Base-by-base conservation (phyloP, 1,140 invertebrate genomes). In the Drosophila nasuta region DNA sequence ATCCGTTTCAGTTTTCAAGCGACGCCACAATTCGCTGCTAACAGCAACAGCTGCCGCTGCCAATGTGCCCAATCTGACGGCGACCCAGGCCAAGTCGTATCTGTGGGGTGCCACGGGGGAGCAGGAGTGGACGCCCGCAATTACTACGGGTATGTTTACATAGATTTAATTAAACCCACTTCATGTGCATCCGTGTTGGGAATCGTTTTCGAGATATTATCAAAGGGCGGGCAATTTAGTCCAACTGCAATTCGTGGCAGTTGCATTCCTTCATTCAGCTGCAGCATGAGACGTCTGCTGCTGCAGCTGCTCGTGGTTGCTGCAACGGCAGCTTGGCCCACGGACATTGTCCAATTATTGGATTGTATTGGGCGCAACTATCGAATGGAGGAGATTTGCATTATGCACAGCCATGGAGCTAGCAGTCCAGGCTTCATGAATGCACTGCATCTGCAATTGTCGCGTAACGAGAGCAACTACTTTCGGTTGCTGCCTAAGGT, bases 101-200 rank as follows among this genome's bases (percentile, higher is more conserved):
- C 93, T 98, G 6, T 98, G 97, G 97, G 97, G 97, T 51, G 97
- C 97, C 2, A 98, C 97, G 4, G 97, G 97, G 15, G 97, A 98
- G 93, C 97, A 98, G 92, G 97, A 98, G 91, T 98, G 97, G 97
- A 98, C 97, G 5, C 97, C 97, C n/a, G 97, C 97, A 17, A 94
- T 98, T 33, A 98, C 97, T 3, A 98, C 97, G 93, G 97, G 97
- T 97, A 92, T 93, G 91, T 93, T 76, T 70, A 33, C 43, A 43
- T n/a, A 48, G 20, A 11, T 58, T 49, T 35, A n/a, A 30, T 46
- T 56, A 46, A 33, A 30, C 3, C 46, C 17, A 38, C 35, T 10
- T 74, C 60, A 67, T 73, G 45, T 5, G 45, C 38, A 45, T 56
- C 60, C 59, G 25, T 52, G 13, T 48, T 48, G 63, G 60, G 38